A percentile compares a stretch with the other conserved stretches of the same genome.
Evolutionary conservation across 2,113 vertebrate genomes (phyloP).

Genomic region (Centropus bengalensis): DNA sequence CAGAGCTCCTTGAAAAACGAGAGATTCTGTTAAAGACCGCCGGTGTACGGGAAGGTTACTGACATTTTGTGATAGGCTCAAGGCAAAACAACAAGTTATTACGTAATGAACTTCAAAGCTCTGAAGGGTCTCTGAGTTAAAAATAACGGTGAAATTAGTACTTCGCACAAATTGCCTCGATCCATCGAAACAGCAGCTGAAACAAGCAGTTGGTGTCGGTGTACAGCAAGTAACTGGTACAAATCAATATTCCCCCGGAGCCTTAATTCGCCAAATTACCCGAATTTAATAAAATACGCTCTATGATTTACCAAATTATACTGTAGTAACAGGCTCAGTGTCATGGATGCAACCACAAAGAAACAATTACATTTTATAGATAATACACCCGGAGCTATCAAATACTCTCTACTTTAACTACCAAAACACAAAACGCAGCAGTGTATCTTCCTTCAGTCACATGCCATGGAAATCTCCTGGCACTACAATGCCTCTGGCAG

Average conservation of each 20-base stretch:
- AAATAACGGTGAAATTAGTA: not conserved
- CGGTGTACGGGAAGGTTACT: not conserved
- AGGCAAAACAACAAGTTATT: not conserved
- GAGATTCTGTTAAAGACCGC: not conserved
- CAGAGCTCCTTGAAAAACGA: not conserved
- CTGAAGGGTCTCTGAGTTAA: not conserved
- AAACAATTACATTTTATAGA: not conserved
- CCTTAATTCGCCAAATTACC: not conserved
- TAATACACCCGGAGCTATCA: not conserved
- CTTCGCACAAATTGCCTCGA: not conserved
- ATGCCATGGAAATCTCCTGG: slow-evolving; percentile 34
- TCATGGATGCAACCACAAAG: not conserved
- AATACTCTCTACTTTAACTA: not conserved
- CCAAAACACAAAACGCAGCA: not conserved
- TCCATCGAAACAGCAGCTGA: not conserved
- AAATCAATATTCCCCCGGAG: not conserved
- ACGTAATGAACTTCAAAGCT: not conserved
- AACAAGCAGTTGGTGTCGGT: not conserved
- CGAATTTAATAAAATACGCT: not conserved
- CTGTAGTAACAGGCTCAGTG: not conserved
- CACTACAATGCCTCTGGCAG: not conserved
- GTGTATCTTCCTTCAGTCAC: not conserved
- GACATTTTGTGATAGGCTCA: not conserved
- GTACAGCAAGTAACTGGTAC: not conserved
- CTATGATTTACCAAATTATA: not conserved